Conservation (phyloP, 2,113 vertebrate genomes). For the human region DNA sequence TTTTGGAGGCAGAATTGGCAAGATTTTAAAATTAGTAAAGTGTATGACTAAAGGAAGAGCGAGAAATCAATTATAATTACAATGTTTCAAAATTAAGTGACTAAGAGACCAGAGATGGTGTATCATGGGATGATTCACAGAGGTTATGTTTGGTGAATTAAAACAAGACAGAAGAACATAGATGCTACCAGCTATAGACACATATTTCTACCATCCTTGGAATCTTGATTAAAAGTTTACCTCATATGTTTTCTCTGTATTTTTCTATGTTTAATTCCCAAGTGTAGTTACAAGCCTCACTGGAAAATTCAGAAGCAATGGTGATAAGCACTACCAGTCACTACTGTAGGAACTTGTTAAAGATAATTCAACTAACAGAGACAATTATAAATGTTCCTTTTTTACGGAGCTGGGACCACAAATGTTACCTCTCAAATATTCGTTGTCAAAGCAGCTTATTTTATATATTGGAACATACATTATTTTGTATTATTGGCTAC, state of each 20-base stretch:
- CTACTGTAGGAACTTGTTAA: neutral
- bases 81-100: neutral
- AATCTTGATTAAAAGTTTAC: neutral
- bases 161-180: neutral
- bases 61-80: neutral
- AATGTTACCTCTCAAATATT: neutral
- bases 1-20: constrained; percentile 27
- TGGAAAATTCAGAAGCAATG: neutral
- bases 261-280: constrained; percentile 2
- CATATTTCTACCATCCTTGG: neutral
- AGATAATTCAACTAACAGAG: neutral
- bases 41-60: neutral
- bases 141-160: neutral
- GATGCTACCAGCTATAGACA: neutral
- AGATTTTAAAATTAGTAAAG: constrained; percentile 13
- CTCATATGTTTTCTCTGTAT: neutral
- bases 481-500: neutral
- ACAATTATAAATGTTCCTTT: neutral
- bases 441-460: neutral
- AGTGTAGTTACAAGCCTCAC: neutral
- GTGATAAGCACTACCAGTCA: neutral
- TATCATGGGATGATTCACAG: neutral
- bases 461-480: neutral
- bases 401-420: neutral
- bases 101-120: neutral